phyloP scores from a whole-genome alignment of 1,140 invertebrate genomes.

The Mylabris phalerata region DNA sequence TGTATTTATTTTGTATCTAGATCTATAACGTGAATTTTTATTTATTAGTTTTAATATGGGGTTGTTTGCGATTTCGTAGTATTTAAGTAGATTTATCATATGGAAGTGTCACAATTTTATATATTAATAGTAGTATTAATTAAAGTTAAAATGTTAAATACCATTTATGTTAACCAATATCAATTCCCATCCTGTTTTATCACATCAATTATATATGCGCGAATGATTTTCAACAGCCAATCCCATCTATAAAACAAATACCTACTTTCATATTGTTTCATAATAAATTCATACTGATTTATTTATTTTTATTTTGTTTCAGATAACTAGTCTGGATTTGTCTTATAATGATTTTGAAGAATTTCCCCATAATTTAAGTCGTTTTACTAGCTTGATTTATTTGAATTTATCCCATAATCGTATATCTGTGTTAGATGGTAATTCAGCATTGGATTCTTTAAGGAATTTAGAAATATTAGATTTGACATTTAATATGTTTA shows the following conservation, averaged over 20 bases:
- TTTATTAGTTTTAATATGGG: too few species aligned
- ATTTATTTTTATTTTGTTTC: conserved; percentile 31
- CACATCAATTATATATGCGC: conserved; percentile 7
- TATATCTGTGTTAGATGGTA: too few species aligned
- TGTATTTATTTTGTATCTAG: too few species aligned
- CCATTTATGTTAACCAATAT: conserved; percentile 1
- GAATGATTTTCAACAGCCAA: conserved; percentile 8
- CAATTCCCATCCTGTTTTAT: conserved; percentile 7
- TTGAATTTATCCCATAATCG: conserved; percentile 51
- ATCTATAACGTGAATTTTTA: too few species aligned
- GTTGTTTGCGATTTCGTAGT: too few species aligned
- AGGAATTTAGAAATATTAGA: conserved; percentile 46
- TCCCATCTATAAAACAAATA: not conserved
- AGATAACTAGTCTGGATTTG: conserved; percentile 37
- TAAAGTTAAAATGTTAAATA: not conserved
- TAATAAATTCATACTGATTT: not conserved
- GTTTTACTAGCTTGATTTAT: conserved; percentile 43
- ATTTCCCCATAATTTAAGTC: conserved; percentile 45
- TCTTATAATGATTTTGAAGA: conserved; percentile 41
- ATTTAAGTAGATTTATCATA: too few species aligned
- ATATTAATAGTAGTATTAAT: not conserved
- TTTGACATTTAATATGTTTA: conserved; percentile 49
- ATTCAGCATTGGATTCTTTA: conserved; percentile 20
- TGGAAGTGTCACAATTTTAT: not conserved
- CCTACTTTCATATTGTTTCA: not conserved